Conservation (phyloP, 2,888 invertebrate species). For the Limnephilus rhombicus region DNA sequence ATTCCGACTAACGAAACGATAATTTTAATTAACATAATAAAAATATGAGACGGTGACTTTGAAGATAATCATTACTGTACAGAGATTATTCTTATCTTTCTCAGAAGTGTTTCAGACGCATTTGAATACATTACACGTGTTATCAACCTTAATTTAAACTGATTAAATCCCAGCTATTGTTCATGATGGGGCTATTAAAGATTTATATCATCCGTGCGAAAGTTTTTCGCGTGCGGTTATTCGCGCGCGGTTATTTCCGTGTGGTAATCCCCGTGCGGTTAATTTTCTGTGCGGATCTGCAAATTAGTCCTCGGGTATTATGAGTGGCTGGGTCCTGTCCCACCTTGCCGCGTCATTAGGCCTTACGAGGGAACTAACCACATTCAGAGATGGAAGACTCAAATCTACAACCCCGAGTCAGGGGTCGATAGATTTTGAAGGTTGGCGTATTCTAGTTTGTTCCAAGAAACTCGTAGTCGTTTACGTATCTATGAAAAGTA, state of each 20-base stretch:
- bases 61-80: background rate
- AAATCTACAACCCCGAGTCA: background rate
- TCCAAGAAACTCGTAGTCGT: too few relatives aligned
- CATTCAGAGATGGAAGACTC: background rate
- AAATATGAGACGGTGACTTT: background rate
- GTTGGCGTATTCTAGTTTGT: background rate
- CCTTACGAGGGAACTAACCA: constrained; percentile 8
- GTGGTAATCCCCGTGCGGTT: background rate
- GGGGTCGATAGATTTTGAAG: background rate
- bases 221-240: background rate
- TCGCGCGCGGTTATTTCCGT: background rate
- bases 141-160: background rate
- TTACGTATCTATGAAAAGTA: too few relatives aligned
- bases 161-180: constrained; percentile 13
- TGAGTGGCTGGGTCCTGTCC: background rate
- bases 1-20: too few relatives aligned
- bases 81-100: background rate
- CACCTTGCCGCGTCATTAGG: constrained; percentile 23
- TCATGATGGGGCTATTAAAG: constrained; percentile 2
- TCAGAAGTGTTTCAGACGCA: background rate
- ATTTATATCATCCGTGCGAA: background rate
- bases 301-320: constrained; percentile 26
- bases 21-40: background rate
- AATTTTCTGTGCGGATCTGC: constrained; percentile 25
- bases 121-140: background rate